Base-by-base conservation (phyloP, 2,888 invertebrate species). In the Drosophila mercatorum region DNA sequence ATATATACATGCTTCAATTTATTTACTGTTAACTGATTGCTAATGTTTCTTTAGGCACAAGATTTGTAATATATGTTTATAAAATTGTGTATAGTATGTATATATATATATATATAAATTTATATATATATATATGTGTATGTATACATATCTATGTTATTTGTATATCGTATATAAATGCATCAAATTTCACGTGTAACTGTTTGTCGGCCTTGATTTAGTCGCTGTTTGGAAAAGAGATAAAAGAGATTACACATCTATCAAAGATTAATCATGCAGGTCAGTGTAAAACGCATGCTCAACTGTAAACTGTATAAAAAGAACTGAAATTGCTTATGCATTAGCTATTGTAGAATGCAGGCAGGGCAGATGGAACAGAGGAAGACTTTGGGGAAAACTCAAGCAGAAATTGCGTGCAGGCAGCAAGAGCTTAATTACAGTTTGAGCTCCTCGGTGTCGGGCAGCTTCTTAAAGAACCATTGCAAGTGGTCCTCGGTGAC, bases 401-500 rank as follows among this genome's bases (percentile, higher is more conserved):
- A 52, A 76, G 62, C 63, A 57, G 64, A 52, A 46, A 61, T 57
- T 68, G 72, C 68, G n/a, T 55, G 64, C 51, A 46, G 61, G 65
- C 65, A 14, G 34, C 65, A 17, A 17, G 22, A 67, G 75, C 74
- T 70, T 79, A 71, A 63, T 92, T 93, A 93, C 92, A 93, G 82
- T 90, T 92, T 92, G 3, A 97, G 94, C 89, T 97, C 97, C 84
- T 95, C 94, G 31, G 95, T 94, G 49, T 94, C 93, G 0, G 96
- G 94, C 34, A 98, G 93, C 81, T 95, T 95, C 63, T 94, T 94
- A 93, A 99, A 99, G 93, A 95, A 96, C 81, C 94, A 94, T 82
- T 96, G 94, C 0, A 99, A 95, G 78, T 95, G 95, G n/a, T 95
- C 95, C 41, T 96, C 95, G 0, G 95, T 95, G 0, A 98, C 97